These are phyloP conservation scores for Alviniconcha strummeri DNA, from an alignment of 2,888 invertebrate genomes.

Conservation along the genomic window DNA sequence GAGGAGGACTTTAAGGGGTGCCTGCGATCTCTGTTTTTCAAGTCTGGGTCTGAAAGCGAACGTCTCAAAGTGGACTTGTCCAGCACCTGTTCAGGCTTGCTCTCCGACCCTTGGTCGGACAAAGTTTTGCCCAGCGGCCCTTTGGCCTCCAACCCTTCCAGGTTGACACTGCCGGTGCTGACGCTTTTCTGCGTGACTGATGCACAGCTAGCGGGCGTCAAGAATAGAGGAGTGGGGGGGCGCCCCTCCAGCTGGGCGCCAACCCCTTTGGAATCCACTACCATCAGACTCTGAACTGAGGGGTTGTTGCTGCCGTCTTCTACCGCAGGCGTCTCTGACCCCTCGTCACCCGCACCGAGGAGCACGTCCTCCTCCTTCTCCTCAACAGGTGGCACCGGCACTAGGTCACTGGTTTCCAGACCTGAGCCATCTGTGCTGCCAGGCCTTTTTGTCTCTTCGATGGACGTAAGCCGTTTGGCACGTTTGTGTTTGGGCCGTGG, in stretches of 20 bases:
- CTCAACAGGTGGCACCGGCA: background rate
- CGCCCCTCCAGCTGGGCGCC: background rate
- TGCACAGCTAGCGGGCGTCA: background rate
- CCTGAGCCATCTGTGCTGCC: background rate
- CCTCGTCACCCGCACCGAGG: background rate
- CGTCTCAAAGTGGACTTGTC: constrained; percentile 17
- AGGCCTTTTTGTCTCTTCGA: background rate
- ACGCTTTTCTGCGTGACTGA: constrained; percentile 15
- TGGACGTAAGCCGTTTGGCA: constrained; percentile 14
- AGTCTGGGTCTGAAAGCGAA: constrained; percentile 39
- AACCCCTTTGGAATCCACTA: background rate
- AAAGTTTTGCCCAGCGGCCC: constrained; percentile 9
- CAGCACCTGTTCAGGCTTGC: background rate
- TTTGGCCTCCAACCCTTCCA: constrained; percentile 5
- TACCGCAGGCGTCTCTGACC: background rate
- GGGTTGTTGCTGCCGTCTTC: constrained; percentile 6
- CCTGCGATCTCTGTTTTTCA: constrained; percentile 16
- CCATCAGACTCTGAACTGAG: background rate
- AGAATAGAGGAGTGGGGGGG: constrained; percentile 13
- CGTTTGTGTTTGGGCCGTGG: constrained; percentile 32
- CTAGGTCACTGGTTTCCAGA: background rate
- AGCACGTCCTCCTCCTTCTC: background rate
- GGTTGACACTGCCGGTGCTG: constrained; percentile 27
- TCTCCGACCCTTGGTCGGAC: background rate
- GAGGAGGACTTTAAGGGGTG: background rate